Base-by-base conservation (phyloP, 2,797 vertebrate species). In the Trachurus trachurus region DNA sequence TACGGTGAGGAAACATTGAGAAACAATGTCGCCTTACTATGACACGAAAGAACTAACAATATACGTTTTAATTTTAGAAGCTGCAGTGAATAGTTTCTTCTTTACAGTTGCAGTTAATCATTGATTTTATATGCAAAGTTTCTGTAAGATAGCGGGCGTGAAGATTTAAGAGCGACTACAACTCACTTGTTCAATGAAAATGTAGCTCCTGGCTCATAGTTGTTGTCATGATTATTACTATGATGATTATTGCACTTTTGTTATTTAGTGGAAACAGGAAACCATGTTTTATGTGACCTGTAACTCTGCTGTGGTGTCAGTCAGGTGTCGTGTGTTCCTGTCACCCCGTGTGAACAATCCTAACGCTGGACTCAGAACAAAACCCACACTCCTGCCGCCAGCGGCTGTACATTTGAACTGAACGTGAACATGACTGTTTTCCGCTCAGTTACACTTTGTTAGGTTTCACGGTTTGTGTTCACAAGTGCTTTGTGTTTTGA, bases 401-500 rank as follows among this genome's bases (percentile, higher is more conserved):
- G 61, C 39, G 21, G 59, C 64, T 80, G 65, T 79, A 76, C 63
- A 75, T 71, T 60, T 19, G 7, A 58, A 50, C n/a, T 63, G 40
- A 44, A 57, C 2, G 50, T 49, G 31, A 64, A 10, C 2, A 56
- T 49, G 31, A 64, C 16, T 69, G 59, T 77, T 58, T 52, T 80
- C 29, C 63, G 6, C 19, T 66, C 13, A 0, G 5, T 57, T n/a
- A 7, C n/a, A n/a, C 16, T 47, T 60, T 66, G 49, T 69, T 66
- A 9, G 17, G 13, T 72, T 63, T 31, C 13, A 22, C 3, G 3
- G 17, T 73, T 37, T 65, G 53, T 42, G 57, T 54, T 71, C 70
- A 66, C 56, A 62, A 56, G 58, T 72, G 74, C 29, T 76, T 62
- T 29, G 78, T 83, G 81, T 82, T 16, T 69, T 22, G 53, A 58